Evolutionary conservation across 2,113 vertebrate species (phyloP).

Genomic region (Lagopus leucura): DNA sequence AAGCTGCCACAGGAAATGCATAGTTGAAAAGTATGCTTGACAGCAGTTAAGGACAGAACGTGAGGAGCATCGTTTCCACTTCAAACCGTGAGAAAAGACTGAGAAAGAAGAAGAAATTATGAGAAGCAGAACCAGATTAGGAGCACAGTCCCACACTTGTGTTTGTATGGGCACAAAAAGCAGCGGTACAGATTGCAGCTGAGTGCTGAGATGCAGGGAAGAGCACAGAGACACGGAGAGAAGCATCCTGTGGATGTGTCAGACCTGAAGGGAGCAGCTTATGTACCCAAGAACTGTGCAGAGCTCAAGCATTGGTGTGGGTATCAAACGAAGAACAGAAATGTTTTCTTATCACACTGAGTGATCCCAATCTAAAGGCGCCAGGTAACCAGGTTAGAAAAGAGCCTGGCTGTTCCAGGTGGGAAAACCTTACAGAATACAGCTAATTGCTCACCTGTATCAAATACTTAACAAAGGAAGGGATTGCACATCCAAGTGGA

Average conservation of each 20-base stretch:
- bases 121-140: not conserved
- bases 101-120: constrained; percentile 6
- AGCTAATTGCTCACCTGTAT: not conserved
- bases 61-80: not conserved
- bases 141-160: not conserved
- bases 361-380: not conserved
- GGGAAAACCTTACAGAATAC: constrained; percentile 5
- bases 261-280: not conserved
- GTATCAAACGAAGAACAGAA: no score
- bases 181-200: not conserved
- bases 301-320: not conserved
- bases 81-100: not conserved
- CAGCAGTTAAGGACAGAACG: not conserved
- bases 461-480: constrained; percentile 21
- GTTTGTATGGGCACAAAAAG: not conserved
- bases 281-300: not conserved
- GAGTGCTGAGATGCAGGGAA: not conserved
- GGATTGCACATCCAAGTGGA: not conserved
- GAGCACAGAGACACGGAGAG: not conserved
- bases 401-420: not conserved
- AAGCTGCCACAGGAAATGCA: constrained; percentile 33
- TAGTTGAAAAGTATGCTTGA: not conserved
- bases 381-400: not conserved
- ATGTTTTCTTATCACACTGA: not conserved
- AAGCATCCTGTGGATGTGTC: not conserved